A percentile compares a stretch with the other conserved stretches of the same genome.
Evolutionary conservation across 2,797 vertebrate genomes (phyloP).

Genomic region (Microctenopoma lineatum): DNA sequence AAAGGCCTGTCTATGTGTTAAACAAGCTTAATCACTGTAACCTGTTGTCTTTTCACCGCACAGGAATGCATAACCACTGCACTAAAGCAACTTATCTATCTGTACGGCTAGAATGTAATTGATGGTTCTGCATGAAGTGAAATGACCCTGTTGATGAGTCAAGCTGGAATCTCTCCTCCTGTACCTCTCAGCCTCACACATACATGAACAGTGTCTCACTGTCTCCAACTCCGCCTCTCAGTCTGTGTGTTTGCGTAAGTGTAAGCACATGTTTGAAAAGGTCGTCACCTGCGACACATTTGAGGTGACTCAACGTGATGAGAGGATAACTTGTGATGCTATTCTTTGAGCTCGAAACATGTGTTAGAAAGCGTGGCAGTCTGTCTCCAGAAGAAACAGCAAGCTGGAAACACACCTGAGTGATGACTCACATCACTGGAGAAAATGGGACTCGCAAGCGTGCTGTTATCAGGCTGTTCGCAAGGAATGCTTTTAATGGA

Average conservation of each 20-base stretch:
- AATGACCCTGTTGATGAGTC: slow-evolving; percentile 38
- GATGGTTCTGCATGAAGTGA: slow-evolving; percentile 48
- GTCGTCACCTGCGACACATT: slow-evolving; percentile 41
- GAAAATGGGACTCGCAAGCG: slow-evolving; percentile 38
- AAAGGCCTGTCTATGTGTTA: slow-evolving; percentile 31
- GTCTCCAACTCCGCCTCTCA: slow-evolving; percentile 3
- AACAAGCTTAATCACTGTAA: slow-evolving; percentile 50
- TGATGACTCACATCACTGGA: slow-evolving; percentile 63
- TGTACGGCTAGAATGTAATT: slow-evolving; percentile 43
- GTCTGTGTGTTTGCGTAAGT: slow-evolving; percentile 29
- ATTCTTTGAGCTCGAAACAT: slow-evolving; percentile 32
- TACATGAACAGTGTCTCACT: slow-evolving; percentile 4
- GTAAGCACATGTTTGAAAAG: slow-evolving; percentile 45
- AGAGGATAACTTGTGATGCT: slow-evolving; percentile 31
- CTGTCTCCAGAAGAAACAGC: slow-evolving; percentile 36
- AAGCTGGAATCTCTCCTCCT: slow-evolving; percentile 8
- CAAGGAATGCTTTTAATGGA: slow-evolving; percentile 76
- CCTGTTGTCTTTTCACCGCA: slow-evolving; percentile 15
- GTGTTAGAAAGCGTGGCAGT: slow-evolving; percentile 8
- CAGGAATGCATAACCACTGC: slow-evolving; percentile 18
- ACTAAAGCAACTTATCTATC: slow-evolving; percentile 51
- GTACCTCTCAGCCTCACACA: slow-evolving; percentile 12
- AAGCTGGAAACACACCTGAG: slow-evolving; percentile 70
- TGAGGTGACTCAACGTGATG: slow-evolving; percentile 19
- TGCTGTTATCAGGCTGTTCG: slow-evolving; percentile 65